Evolutionary conservation across 2,888 invertebrate species (phyloP), one percentile per base, ranked within the genome.

Genomic region (Trichacis sp.): DNA sequence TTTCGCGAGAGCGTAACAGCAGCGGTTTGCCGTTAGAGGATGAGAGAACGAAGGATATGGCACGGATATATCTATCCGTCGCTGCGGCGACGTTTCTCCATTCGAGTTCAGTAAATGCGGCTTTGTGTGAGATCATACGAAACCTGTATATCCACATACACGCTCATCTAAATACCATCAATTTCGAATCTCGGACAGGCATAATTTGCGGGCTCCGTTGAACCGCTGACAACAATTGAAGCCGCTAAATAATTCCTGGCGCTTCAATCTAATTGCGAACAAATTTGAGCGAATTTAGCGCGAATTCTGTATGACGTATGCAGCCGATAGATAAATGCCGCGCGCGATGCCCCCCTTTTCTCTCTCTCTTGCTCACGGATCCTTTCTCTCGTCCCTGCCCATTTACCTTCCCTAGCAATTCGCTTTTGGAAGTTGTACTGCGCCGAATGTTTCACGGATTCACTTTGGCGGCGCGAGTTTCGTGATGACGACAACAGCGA

Each of bases 191-290:
- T 57, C 62, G 64, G 57, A 64, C 64, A 64, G 63, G 64, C 57
- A 67, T 50, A 74, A 75, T 76, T 75, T 72, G 71, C 75, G 76
- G 78, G 76, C 74, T 76, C 73, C 76, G 77, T 75, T 75, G 74
- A 76, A 81, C 80, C 81, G 72, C 80, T 77, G 79, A 81, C 77
- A 80, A 81, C 79, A 79, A 80, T 80, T 81, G 78, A 73, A 78
- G 75, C 77, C 79, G 75, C 79, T 79, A 80, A 80, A 81, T 81
- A 81, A 81, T 81, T 81, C 80, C 78, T 75, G 74, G 74, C 81
- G 77, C 76, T 81, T 79, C 80, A 77, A 81, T 81, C 81, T 81
- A 79, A 81, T 80, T 81, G 77, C 78, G 77, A 79, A 81, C 80
- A 80, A 81, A 81, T 81, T 81, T 79, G 79, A 79, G 73, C 75